Evolutionary conservation across 1,140 invertebrate genomes (phyloP), one percentile per base, ranked within the genome.

Genomic region (Drosophila willistoni): DNA sequence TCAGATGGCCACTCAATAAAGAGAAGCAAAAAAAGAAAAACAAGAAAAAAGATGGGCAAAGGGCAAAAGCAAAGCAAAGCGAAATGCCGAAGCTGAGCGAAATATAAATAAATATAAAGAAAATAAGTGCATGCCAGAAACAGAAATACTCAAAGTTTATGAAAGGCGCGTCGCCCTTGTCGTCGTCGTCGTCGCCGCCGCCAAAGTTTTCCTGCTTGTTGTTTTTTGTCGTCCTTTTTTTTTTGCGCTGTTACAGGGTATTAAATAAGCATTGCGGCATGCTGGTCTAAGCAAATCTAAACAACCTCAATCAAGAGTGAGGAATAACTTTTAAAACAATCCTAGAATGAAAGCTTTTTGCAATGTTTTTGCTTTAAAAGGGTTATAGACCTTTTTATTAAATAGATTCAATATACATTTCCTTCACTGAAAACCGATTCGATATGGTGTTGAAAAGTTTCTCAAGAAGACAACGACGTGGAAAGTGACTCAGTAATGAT

Each of bases 141-240:
- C 83, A 87, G 83, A 87, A 87, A 89, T 84, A 83, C 83, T 87
- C 83, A 83, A 87, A 87, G 79, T 87, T 87, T 89, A 87, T 87
- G 84, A 87, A 87, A 87, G 77, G 73, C 83, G 83, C 82, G 83
- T 86, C 62, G 62, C 19, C 19, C 19, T 25, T 29, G 22, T 64
- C 44, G 22, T 64, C 22, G 61, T 51, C 63, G 62, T 34, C 72
- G 66, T 10, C 71, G 73, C 33, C 83, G 80, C 76, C 76, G 72
- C 69, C 70, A 87, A 87, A 87, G 79, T 87, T 87, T 84, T 71
- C 17, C 59, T 63, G 4, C 42, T 71, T 68, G 22, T 54, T 47
- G 33, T 63, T 9, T n/a, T 22, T 47, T 69, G n/a, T 44, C 14
- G 6, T 66, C 47, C 42, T 62, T 39, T 34, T 44, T 34, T 44